Evolutionary conservation across 2,888 invertebrate species (phyloP), one percentile per base, ranked within the genome.

Genomic region (Chalcis sispes): DNA sequence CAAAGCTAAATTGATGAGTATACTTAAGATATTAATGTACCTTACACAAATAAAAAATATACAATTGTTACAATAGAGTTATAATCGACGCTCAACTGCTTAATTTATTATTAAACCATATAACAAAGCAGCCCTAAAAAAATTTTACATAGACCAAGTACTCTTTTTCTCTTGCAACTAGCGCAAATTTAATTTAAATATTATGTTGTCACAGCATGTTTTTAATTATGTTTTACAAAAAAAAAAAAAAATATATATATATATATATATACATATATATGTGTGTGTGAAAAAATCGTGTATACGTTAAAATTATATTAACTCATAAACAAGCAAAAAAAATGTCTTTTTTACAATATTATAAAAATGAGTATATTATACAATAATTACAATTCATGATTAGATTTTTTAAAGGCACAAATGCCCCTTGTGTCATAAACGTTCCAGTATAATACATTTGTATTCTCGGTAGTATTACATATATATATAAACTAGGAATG

Each of bases 321-420:
- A 73, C n/a, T 62, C 8, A 54, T 15, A 42, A 64, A 78, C 52
- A 72, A 71, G 56, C 72, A 75, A 29, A 69, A 76, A 58, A 62
- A 65, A 61, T 46, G 46, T 20, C 65, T 75, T 69, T 70, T 71
- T 72, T 73, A 75, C 75, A 72, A 36, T 62, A 52, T 73, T 67
- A 66, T 70, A 72, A 50, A 79, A 79, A 48, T 62, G 25, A 73
- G 32, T 29, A 66, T 73, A 72, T 70, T 79, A 66, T 80, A 80
- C 80, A 80, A 74, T 77, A 80, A 79, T 80, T 79, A 79, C 79
- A 79, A 52, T 75, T 75, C 69, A 77, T 67, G 62, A 75, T 72
- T 75, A 77, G 58, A 73, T 67, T 74, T 64, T 62, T 66, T 20
- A 71, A 79, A 79, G 78, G 79, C 79, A 79, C 77, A 54, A 64